Evolutionary conservation across 2,113 vertebrate species (phyloP), one percentile per base, ranked within the genome.

Genomic region (Donacobius atricapilla): DNA sequence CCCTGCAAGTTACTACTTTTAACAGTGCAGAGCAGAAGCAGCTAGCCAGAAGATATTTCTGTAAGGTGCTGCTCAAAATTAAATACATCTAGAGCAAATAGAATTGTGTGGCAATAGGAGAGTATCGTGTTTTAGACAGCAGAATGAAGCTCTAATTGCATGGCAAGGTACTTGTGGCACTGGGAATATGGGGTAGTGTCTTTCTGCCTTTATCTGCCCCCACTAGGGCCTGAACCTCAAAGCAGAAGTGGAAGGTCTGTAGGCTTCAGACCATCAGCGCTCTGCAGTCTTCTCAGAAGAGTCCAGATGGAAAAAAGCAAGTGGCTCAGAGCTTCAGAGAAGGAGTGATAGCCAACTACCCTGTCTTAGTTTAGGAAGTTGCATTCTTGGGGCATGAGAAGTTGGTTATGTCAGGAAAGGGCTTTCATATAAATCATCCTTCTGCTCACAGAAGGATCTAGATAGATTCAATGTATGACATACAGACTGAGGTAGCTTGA

Each of bases 381-480:
- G 31, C 77, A 64, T 94, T 96, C 69, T 92, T 88, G 23, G 81
- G 70, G 58, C 72, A 82, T 90, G 86, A 88, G 79, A 82, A 82
- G 27, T 23, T 90, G 27, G 65, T 60, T 39, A 72, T 82, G 72
- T 94, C 91, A 94, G 94, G 82, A 94, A 90, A 94, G 72, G 68
- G 6, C 53, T 95, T 93, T 96, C 39, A 2, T 89, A 63, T 81
- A 95, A 96, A 71, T 94, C 89, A 90, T 92, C 89, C 27, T 83
- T 90, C 63, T 93, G 39, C 51, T 63, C 33, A 33, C 37, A 83
- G 90, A 88, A 68, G 37, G n/a, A 83, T 24, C 64, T 63, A 39
- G 79, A 83, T 58, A 19, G 83, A 81, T 28, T 75, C 33, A 27
- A 25, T 65, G 16, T 81, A 45, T 51, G 71, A 79, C 27, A 15